These are phyloP conservation scores for Himalopsyche japonica DNA, from an alignment of 2,888 invertebrate species.

Conservation along the genomic window DNA sequence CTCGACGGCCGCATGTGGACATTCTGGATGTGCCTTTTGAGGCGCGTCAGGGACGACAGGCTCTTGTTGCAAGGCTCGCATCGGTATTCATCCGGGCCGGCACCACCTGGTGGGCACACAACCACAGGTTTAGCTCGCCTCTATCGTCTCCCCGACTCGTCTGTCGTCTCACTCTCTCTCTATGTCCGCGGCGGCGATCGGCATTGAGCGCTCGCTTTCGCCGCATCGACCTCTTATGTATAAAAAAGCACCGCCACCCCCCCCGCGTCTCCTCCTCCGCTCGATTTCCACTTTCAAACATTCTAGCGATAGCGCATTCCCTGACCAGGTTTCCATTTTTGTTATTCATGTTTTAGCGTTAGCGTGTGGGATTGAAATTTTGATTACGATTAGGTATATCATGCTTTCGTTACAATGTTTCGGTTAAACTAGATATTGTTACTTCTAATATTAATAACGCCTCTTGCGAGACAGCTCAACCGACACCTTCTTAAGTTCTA, in stretches of 20 bases:
- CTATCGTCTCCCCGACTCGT: constrained; percentile 15
- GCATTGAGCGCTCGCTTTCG: background rate
- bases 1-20: constrained; percentile 88
- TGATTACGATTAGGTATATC: constrained; percentile 26
- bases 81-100: constrained; percentile 83
- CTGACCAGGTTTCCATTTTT: constrained; percentile 27
- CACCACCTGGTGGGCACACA: constrained; percentile 63
- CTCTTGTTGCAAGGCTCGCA: constrained; percentile 92
- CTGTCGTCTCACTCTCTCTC: background rate
- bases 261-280: constrained; percentile 15
- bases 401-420: constrained; percentile 34
- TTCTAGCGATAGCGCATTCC: constrained; percentile 31
- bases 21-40: constrained; percentile 91
- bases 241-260: constrained; percentile 40
- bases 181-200: background rate
- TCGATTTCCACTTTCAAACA: constrained; percentile 17
- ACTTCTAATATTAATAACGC: constrained; percentile 34
- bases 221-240: constrained; percentile 6
- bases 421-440: constrained; percentile 35
- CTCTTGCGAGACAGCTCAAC: constrained; percentile 24
- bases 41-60: constrained; percentile 81
- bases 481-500: constrained; percentile 35
- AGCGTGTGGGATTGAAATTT: constrained; percentile 27
- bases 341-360: constrained; percentile 36
- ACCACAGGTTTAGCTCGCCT: constrained; percentile 33